phyloP scores from a whole-genome alignment of 2,888 invertebrate genomes.

The Ptilodon capucinus region DNA sequence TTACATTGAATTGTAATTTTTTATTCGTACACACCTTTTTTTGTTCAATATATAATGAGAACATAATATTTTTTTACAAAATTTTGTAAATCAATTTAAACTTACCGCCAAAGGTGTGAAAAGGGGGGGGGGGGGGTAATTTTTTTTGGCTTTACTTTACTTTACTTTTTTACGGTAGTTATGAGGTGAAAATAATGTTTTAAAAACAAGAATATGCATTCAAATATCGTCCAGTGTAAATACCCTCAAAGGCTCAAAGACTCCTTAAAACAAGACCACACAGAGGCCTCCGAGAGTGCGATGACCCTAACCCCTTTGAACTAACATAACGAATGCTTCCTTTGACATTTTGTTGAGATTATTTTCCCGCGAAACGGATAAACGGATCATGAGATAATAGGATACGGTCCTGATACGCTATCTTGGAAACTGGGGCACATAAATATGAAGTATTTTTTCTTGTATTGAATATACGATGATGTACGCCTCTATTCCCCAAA shows the following conservation, averaged over 20 bases:
- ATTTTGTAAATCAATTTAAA: background rate
- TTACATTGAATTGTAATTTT: no score
- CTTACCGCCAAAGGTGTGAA: no score
- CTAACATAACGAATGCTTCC: slow-evolving; percentile 16
- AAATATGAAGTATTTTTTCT: background rate
- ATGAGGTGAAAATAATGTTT: no score
- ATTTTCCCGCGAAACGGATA: slow-evolving; percentile 23
- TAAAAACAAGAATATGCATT: no score
- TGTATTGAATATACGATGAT: background rate
- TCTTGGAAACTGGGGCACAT: background rate
- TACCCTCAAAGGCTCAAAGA: slow-evolving; percentile 38
- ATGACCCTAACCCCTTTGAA: slow-evolving; percentile 46
- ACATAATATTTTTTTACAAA: no score
- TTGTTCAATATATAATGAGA: no score
- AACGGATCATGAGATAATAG: slow-evolving; percentile 8
- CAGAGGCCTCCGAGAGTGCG: slow-evolving; percentile 46
- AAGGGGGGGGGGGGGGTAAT: no score
- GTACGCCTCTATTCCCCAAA: no score
- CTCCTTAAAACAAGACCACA: slow-evolving; percentile 54
- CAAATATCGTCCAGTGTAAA: slow-evolving; percentile 44
- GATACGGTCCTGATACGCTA: slow-evolving; percentile 3
- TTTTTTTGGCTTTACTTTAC: no score
- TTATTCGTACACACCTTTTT: no score
- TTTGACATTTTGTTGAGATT: slow-evolving; percentile 28
- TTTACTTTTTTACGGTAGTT: no score